Percentiles rank a stretch among this genome's conserved stretches.
These are phyloP conservation scores for Montipora sp. DNA, from an alignment of 64 coral and sea anemone species.

Conservation along the genomic window DNA sequence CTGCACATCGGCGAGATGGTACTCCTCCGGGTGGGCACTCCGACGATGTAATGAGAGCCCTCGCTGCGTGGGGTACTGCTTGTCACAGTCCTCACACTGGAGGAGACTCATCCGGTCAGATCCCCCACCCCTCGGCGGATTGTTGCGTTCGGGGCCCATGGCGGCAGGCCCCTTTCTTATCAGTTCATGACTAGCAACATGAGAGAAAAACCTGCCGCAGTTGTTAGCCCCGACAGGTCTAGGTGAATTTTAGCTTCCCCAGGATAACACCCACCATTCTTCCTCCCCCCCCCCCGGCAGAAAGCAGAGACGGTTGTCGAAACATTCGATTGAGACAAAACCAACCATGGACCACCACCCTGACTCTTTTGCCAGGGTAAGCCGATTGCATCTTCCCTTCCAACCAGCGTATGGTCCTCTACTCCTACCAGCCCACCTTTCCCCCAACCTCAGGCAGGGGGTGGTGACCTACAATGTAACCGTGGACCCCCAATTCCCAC, in stretches of 20 bases:
- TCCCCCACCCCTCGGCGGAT: not conserved
- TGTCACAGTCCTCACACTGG: not conserved
- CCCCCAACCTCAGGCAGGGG: not conserved
- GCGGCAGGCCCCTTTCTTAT: not conserved
- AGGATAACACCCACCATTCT: not conserved
- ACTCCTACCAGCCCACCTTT: not conserved
- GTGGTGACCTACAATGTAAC: not conserved
- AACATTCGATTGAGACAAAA: not conserved
- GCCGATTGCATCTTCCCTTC: not conserved
- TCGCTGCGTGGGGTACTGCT: not conserved
- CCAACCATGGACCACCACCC: not conserved
- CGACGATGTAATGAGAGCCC: not conserved
- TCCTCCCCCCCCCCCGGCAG: no score
- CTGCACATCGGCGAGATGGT: not conserved
- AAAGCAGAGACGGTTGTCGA: not conserved
- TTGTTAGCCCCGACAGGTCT: not conserved
- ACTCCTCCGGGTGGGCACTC: not conserved
- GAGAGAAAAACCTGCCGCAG: not conserved
- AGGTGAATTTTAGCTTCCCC: not conserved
- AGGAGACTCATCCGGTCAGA: not conserved
- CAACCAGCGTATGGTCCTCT: not conserved
- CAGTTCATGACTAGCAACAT: not conserved
- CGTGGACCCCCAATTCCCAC: not conserved
- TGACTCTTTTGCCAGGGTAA: not conserved
- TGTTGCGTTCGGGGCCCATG: not conserved